Conservation (phyloP, 2,888 invertebrate genomes). For the Orgyia antiqua region DNA sequence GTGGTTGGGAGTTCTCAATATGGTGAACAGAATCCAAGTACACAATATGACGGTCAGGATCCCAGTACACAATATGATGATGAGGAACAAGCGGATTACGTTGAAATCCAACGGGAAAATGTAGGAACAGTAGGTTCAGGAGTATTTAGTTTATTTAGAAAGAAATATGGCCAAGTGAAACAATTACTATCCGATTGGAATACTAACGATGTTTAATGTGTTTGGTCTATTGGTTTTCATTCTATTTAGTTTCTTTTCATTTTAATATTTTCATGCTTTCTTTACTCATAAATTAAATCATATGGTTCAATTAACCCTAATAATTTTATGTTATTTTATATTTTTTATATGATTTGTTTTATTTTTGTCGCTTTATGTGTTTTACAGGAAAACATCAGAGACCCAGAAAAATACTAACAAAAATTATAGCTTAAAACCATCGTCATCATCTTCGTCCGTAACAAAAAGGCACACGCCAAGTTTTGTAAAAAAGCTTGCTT, state of each 20-base stretch:
- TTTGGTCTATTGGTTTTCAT: not conserved
- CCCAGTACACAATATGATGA: not conserved
- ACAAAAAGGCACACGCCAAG: slow-evolving; percentile 66
- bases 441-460: slow-evolving; percentile 65
- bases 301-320: slow-evolving; percentile 27
- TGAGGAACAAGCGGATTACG: too few species aligned
- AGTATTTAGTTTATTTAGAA: slow-evolving; percentile 27
- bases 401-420: slow-evolving; percentile 69
- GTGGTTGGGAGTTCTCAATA: not conserved
- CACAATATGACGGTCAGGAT: not conserved
- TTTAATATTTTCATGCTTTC: slow-evolving; percentile 19
- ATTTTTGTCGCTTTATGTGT: slow-evolving; percentile 67
- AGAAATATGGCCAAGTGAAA: slow-evolving; percentile 45
- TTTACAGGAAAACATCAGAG: slow-evolving; percentile 73
- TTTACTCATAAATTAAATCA: slow-evolving; percentile 31
- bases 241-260: slow-evolving; percentile 10
- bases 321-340: slow-evolving; percentile 18
- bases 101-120: slow-evolving; percentile 6
- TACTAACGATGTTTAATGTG: not conserved
- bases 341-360: slow-evolving; percentile 35
- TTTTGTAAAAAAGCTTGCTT: slow-evolving; percentile 75
- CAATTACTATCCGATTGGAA: slow-evolving; percentile 40
- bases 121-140: slow-evolving; percentile 13
- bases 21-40: not conserved
- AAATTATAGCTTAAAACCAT: slow-evolving; percentile 55